Base-by-base conservation (phyloP, 1,140 invertebrate genomes). In the Procambarus virginalis region DNA sequence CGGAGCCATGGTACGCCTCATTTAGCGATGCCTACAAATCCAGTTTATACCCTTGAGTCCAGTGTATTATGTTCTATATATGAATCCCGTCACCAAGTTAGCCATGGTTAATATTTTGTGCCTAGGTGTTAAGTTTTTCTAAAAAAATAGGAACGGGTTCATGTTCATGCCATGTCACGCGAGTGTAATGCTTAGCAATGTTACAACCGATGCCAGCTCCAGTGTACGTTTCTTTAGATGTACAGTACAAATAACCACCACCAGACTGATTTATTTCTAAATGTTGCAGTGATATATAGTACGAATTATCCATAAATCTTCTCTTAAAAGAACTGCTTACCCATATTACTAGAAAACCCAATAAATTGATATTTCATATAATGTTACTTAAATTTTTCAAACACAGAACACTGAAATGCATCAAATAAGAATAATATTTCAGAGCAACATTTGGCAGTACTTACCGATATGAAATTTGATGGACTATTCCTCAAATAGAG, bases 1-100 rank as follows among this genome's bases (percentile, higher is more conserved):
- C 49, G 20, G 49, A 80, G 49, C 49, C 78, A 49, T 22, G 78
- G 49, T 55, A 55, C 78, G 49, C 78, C 78, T 80, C 78, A 58
- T 55, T 80, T 55, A 80, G 3, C 55, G 78, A 80, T 80, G 78
- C 78, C 78, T 80, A 80, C 78, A 80, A 80, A 80, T 80, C 78
- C 78, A 80, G 78, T 80, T 80, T 80, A 55, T 80, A 58, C 78
- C 78, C 78, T 80, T 80, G 6, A 80, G 78, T 80, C 49, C 22
- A 55, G 78, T 80, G 78, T 80, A 58, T 8, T 4, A 80, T 22
- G 17, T 58, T n/a, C 14, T 80, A n/a, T 80, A 55, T 9, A 55
- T 14, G 14, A 80, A 8, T n/a, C 78, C 78, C 78, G 58, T 34
- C 78, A 83, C 58, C 45, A 34, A 73, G 64, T 68, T 68, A 68